phyloP scores from a whole-genome alignment of 2,888 invertebrate species.

The Rutpela maculata region DNA sequence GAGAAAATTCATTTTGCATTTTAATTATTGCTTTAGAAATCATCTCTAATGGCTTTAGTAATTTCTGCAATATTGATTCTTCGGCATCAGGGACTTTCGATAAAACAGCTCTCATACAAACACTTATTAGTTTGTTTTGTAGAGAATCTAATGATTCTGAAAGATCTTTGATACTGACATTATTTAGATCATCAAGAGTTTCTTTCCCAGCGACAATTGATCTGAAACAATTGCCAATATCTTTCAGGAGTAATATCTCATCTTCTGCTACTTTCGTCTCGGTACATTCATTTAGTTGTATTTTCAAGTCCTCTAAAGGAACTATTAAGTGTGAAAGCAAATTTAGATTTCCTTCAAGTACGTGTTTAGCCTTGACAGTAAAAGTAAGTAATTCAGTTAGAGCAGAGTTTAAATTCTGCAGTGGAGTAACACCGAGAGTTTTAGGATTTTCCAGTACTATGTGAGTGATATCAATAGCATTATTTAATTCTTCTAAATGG shows the following conservation, averaged over 20 bases:
- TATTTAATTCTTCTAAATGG: constrained; percentile 61
- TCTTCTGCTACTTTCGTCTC: constrained; percentile 62
- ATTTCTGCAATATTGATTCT: constrained; percentile 66
- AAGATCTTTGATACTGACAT: constrained; percentile 62
- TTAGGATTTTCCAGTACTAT: constrained; percentile 42
- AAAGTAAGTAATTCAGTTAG: constrained; percentile 66
- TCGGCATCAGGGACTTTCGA: constrained; percentile 57
- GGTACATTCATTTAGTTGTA: constrained; percentile 58
- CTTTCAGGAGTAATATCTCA: constrained; percentile 63
- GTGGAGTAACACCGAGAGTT: constrained; percentile 59
- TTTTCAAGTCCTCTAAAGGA: constrained; percentile 65
- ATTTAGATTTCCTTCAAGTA: constrained; percentile 61
- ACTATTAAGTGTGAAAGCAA: constrained; percentile 63
- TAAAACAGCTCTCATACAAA: constrained; percentile 69
- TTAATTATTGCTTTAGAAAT: constrained; percentile 68
- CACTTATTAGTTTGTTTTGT: constrained; percentile 69
- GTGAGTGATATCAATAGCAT: constrained; percentile 63
- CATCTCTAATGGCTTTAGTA: constrained; percentile 68
- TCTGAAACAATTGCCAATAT: constrained; percentile 64
- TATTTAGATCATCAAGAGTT: constrained; percentile 42
- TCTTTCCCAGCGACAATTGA: constrained; percentile 52
- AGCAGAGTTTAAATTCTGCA: constrained; percentile 64
- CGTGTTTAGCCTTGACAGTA: constrained; percentile 63
- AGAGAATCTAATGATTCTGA: constrained; percentile 64
- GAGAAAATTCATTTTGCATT: constrained; percentile 64